A percentile compares a stretch with the other conserved stretches of the same genome.
Conservation (phyloP, 1,140 invertebrate genomes). For the Papilio polytes region DNA sequence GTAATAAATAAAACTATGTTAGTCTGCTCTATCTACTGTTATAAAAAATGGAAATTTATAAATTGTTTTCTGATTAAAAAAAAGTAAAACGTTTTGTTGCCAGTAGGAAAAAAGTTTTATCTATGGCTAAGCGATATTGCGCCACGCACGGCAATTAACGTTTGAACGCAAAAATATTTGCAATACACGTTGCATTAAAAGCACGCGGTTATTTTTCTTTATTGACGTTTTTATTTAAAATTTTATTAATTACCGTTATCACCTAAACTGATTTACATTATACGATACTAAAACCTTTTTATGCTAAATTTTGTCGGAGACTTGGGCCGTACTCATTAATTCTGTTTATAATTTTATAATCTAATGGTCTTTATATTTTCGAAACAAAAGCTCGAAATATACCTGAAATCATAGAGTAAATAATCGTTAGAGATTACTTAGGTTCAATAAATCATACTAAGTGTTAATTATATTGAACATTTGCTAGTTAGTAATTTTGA, state of each 20-base stretch:
- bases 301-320: neutral
- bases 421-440: neutral
- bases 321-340: neutral
- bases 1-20: no score
- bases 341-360: neutral
- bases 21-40: no score
- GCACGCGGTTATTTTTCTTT: constrained; percentile 23
- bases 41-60: no score
- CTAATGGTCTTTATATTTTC: neutral
- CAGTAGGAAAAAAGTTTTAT: neutral
- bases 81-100: neutral
- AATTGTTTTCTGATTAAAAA: neutral
- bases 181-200: constrained; percentile 22
- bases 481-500: neutral
- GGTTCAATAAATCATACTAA: neutral
- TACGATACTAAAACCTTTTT: neutral
- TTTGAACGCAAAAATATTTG: constrained; percentile 28
- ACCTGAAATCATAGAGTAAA: neutral
- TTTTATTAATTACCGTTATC: neutral
- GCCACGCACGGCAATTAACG: constrained; percentile 32
- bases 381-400: neutral
- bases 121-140: constrained; percentile 25
- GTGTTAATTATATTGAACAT: neutral
- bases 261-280: neutral
- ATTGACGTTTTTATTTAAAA: constrained; percentile 13